Evolutionary conservation across 2,888 invertebrate species (phyloP).

Genomic region (Blomia tropicalis): DNA sequence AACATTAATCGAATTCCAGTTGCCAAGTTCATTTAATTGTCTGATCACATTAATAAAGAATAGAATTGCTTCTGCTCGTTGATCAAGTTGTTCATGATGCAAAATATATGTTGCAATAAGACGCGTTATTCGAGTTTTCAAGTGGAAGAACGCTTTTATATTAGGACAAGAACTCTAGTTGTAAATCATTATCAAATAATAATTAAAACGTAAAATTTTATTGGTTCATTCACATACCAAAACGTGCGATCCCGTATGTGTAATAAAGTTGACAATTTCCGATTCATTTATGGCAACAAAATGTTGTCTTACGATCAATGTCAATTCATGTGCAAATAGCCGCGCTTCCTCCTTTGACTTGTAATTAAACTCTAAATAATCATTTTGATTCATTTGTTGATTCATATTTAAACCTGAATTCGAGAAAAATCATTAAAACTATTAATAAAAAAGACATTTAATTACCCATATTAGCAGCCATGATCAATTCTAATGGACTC

Average conservation of each 20-base stretch:
- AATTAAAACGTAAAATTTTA: background rate
- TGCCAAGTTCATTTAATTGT: background rate
- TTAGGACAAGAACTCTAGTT: slow-evolving; percentile 14
- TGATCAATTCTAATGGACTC: background rate
- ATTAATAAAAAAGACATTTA: background rate
- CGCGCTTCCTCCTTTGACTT: background rate
- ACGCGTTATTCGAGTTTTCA: slow-evolving; percentile 18
- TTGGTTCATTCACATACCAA: slow-evolving; percentile 10
- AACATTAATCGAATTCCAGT: slow-evolving; percentile 16
- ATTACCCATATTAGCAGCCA: background rate
- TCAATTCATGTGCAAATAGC: slow-evolving; percentile 19
- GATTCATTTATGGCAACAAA: slow-evolving; percentile 15
- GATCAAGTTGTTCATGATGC: background rate
- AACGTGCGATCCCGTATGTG: background rate
- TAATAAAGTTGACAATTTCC: slow-evolving; percentile 18
- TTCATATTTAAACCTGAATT: background rate
- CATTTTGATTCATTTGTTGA: background rate
- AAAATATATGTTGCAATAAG: slow-evolving; percentile 15
- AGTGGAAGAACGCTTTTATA: slow-evolving; percentile 13
- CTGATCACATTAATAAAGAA: slow-evolving; percentile 13
- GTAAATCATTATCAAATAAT: background rate
- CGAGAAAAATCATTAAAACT: background rate
- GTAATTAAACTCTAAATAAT: background rate
- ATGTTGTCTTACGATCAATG: slow-evolving; percentile 8
- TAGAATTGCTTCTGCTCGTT: slow-evolving; percentile 3